Conservation (phyloP, 2,888 invertebrate genomes). For the Ametastegia equiseti region DNA sequence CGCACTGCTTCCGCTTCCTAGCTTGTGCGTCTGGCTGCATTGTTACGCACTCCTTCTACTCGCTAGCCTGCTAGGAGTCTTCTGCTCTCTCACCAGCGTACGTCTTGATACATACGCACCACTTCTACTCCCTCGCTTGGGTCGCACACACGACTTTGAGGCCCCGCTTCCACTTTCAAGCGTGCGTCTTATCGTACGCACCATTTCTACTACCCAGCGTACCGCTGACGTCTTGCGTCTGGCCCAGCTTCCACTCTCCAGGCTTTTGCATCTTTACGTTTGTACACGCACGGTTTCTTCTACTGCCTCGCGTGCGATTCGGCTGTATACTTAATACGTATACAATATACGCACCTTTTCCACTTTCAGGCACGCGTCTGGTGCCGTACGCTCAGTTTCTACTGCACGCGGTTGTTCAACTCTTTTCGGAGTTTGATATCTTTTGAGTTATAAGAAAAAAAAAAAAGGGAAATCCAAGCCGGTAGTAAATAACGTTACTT, state of each 20-base stretch:
- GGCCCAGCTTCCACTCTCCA: neutral
- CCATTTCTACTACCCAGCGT: neutral
- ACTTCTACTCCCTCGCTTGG: neutral
- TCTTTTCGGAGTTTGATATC: neutral
- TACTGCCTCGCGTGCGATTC: neutral
- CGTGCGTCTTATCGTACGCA: neutral
- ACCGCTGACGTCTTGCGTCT: too few species aligned
- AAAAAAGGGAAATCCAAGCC: too few species aligned
- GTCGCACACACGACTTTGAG: too few species aligned
- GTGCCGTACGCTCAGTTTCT: neutral
- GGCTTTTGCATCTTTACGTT: neutral
- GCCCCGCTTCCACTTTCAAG: neutral
- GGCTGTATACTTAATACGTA: too few species aligned
- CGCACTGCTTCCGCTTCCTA: conserved; percentile 15
- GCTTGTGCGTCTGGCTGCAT: neutral
- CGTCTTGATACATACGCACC: neutral
- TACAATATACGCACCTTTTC: neutral
- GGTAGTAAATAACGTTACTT: neutral
- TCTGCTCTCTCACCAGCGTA: neutral
- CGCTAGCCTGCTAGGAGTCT: neutral
- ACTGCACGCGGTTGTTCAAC: neutral
- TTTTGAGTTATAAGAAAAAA: neutral
- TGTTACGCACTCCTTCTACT: neutral
- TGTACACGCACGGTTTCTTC: neutral
- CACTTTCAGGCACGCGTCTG: neutral